Evolutionary conservation across 2,888 invertebrate species (phyloP), one percentile per base, ranked within the genome.

Genomic region (Tipula helvola): DNA sequence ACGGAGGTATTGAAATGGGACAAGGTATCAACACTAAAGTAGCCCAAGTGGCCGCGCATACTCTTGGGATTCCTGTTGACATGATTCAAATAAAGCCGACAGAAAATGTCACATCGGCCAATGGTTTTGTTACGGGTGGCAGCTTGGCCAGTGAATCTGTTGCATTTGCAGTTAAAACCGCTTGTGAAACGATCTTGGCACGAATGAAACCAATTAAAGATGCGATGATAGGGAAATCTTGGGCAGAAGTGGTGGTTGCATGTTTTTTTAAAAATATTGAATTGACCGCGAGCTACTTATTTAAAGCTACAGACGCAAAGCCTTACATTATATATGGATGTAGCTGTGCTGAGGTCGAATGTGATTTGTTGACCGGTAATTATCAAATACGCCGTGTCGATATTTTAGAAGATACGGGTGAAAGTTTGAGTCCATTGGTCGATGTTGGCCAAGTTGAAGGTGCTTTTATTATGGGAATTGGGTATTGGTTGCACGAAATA

Each of bases 371-470:
- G 39, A 96, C 96, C 0, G 97, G 97, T 8, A 95, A 96, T 89
- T 94, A 95, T 89, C 92, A 95, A 88, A 90, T 96, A 5, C 91
- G 90, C 13, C 93, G 96, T 88, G 95, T 95, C 0, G 96, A 96
- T 90, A 90, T 96, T 13, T 90, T 96, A 8, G 96, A 96, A 90
- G 96, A 96, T 89, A 93, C 93, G 13, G 96, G 96, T 5, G 93
- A 94, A 88, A 95, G 95, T 90, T 91, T 96, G 87, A 96, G 93
- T 91, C 96, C 96, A 12, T 91, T 93, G 89, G 93, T 96, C 86
- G 96, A 96, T 90, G 91, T 96, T 86, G 96, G 94, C 5, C 96
- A 96, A 92, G 94, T 93, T 13, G 96, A 96, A 91, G 97, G 97
- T 0, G 96, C 96, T 0, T 96, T 96, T 88, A 91, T 95, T 0